Evolutionary conservation across 2,888 invertebrate genomes (phyloP).

Genomic region (Spilarctia lutea): DNA sequence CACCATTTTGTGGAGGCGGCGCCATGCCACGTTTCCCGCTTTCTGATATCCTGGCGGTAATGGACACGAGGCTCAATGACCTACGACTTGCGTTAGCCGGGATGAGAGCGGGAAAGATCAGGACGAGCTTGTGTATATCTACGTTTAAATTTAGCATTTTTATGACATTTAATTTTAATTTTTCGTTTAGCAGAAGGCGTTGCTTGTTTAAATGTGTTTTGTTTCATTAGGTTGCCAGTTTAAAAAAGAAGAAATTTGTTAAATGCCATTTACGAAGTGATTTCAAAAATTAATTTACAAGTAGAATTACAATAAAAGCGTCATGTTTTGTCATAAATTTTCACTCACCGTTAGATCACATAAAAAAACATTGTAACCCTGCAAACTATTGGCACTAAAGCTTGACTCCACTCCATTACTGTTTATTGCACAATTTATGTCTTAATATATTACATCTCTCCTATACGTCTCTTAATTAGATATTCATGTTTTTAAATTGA

Average conservation of each 20-base stretch:
- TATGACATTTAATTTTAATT: no score
- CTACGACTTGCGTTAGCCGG: no score
- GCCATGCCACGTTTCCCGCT: no score
- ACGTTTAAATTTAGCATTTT: neutral
- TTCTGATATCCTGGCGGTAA: no score
- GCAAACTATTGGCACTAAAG: conserved; percentile 2
- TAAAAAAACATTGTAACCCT: neutral
- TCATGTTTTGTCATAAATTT: neutral
- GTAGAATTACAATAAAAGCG: neutral
- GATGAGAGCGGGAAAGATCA: no score
- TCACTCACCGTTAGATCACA: neutral
- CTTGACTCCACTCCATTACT: neutral
- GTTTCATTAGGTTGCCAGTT: neutral
- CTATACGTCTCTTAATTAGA: conserved; percentile 11
- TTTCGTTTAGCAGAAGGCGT: no score
- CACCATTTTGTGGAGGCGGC: no score
- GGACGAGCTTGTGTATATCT: no score
- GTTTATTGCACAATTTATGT: conserved; percentile 8
- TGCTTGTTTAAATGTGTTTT: neutral
- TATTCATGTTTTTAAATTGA: conserved; percentile 11
- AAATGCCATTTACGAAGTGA: no score
- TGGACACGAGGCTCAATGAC: no score
- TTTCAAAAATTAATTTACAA: neutral
- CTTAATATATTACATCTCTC: conserved; percentile 5
- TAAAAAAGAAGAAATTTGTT: neutral